Evolutionary conservation across 1,140 invertebrate species (phyloP).

Genomic region (Cherax destructor): DNA sequence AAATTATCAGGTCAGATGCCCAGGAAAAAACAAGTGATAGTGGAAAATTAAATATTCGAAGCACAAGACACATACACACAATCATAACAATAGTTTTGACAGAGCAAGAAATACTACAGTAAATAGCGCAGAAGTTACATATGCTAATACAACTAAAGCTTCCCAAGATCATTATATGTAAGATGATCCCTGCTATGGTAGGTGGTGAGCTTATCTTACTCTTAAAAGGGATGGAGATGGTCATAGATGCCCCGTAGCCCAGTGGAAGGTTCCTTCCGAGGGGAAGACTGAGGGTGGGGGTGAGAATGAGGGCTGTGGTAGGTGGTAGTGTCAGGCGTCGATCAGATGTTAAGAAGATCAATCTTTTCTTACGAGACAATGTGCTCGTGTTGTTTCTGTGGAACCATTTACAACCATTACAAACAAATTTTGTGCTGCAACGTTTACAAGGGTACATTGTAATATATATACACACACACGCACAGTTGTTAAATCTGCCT

Average conservation of each 20-base stretch:
- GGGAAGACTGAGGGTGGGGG: slow-evolving; percentile 87
- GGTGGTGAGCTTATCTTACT: slow-evolving; percentile 79
- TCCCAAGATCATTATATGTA: background rate
- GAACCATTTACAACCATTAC: too few species aligned
- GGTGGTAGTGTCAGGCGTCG: slow-evolving; percentile 85
- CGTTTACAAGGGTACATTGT: too few species aligned
- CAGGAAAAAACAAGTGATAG: too few species aligned
- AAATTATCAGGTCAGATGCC: too few species aligned
- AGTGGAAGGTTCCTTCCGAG: slow-evolving; percentile 88
- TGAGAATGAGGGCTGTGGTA: slow-evolving; percentile 85
- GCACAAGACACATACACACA: too few species aligned
- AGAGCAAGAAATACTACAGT: background rate
- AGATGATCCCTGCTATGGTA: background rate
- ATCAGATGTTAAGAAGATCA: slow-evolving; percentile 43
- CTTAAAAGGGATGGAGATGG: slow-evolving; percentile 89
- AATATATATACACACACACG: too few species aligned
- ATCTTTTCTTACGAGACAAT: slow-evolving; percentile 31
- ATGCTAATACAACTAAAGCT: background rate
- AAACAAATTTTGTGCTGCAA: too few species aligned
- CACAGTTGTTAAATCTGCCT: too few species aligned
- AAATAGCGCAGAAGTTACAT: background rate
- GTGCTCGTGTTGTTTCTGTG: background rate
- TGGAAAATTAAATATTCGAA: too few species aligned
- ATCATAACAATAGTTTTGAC: too few species aligned
- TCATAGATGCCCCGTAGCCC: slow-evolving; percentile 89